A percentile compares a stretch with the other conserved stretches of the same genome.
Conservation (phyloP, 2,888 invertebrate species). For the Geophilus truncorum region DNA sequence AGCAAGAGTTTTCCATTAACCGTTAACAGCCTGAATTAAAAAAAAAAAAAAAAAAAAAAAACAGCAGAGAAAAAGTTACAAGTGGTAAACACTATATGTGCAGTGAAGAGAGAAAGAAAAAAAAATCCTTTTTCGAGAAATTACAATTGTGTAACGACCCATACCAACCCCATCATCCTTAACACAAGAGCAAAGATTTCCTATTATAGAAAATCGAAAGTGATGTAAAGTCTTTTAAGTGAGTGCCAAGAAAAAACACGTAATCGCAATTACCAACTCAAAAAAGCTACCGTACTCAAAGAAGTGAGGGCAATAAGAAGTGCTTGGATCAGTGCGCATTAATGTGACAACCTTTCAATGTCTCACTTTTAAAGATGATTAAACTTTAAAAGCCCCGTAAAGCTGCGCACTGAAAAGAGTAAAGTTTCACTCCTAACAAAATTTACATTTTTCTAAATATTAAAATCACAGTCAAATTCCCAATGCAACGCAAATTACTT, state of each 20-base stretch:
- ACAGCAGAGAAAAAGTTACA: neutral
- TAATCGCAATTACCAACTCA: neutral
- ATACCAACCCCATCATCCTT: neutral
- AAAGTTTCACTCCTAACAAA: no score
- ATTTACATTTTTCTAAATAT: no score
- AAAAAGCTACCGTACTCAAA: neutral
- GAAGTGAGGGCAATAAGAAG: no score
- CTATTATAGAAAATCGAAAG: neutral
- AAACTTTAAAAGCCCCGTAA: no score
- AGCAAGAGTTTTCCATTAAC: conserved; percentile 6
- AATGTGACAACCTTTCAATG: no score
- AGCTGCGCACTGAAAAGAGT: no score
- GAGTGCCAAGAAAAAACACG: neutral
- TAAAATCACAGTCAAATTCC: no score
- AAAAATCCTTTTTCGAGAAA: neutral
- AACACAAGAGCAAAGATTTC: neutral
- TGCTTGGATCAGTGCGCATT: no score
- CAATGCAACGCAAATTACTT: neutral
- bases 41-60: neutral
- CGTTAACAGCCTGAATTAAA: neutral
- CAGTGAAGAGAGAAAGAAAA: neutral
- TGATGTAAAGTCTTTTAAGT: neutral
- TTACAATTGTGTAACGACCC: neutral
- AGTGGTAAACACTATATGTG: neutral
- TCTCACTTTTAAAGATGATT: no score